Evolutionary conservation across 64 coral and sea anemone genomes (phyloP).

Genomic region (Dendronephthya gigantea): DNA sequence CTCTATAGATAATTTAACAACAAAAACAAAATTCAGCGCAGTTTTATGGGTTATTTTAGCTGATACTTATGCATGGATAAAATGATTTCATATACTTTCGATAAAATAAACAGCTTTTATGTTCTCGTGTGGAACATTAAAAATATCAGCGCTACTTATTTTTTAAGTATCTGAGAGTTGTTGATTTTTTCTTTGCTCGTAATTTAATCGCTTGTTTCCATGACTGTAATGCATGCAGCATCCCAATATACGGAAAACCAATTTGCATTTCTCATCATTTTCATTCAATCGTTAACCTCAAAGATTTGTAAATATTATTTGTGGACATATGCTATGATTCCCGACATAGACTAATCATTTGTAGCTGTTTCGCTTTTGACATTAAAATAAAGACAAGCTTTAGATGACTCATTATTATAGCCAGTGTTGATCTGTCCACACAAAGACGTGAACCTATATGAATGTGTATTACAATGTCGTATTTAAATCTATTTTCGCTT

Average conservation of each 20-base stretch:
- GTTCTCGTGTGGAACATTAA: too few relatives aligned
- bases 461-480: too few relatives aligned
- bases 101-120: too few relatives aligned
- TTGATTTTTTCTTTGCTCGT: background rate
- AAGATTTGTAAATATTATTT: slow-evolving; percentile 2
- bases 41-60: background rate
- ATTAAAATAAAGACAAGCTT: background rate
- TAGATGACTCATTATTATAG: background rate
- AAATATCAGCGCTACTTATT: too few relatives aligned
- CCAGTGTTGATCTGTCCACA: too few relatives aligned
- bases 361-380: background rate
- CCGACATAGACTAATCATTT: background rate
- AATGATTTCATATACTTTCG: background rate
- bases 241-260: background rate
- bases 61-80: background rate
- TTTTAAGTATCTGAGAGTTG: too few relatives aligned
- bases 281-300: background rate
- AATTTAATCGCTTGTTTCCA: background rate
- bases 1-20: background rate
- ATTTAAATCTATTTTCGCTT: too few relatives aligned
- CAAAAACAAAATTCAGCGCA: background rate
- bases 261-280: background rate
- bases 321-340: background rate
- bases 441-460: too few relatives aligned
- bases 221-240: background rate